Evolutionary conservation across 2,888 invertebrate genomes (phyloP), one percentile per base, ranked within the genome.

Genomic region (Chrysopilus asiliformis): DNA sequence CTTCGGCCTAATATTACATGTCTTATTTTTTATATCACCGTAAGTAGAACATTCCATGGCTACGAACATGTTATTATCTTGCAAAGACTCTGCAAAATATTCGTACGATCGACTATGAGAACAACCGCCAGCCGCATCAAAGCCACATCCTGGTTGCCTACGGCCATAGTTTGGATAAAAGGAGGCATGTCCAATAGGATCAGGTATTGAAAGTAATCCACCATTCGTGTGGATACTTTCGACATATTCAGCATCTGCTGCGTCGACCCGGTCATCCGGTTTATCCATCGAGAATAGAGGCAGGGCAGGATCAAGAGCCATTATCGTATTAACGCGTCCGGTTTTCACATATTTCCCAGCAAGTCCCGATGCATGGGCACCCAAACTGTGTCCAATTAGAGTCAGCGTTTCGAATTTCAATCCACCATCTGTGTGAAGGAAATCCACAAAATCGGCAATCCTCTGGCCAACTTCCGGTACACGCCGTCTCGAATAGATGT

Each of bases 331-430:
- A 18, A 68, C 63, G 14, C 65, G 66, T 31, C 72, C 74, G 49
- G 62, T 51, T 39, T 59, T 64, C 2, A 67, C 65, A 46, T 65
- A 66, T 41, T 72, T 73, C 2, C 70, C 73, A 28, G 72, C 65
- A 41, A 68, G 67, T 2, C 72, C 71, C 32, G 68, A 65, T 5
- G 70, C 70, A 50, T 71, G 70, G 8, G 70, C 71, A 4, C 73
- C 73, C 36, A 74, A 58, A 44, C 73, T 73, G 45, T 73, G 69
- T 1, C 70, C 74, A 24, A 72, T 69, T 2, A 60, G 29, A 64
- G 67, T 55, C 57, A 72, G 45, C 54, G 56, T 9, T 56, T 67
- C n/a, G 63, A 66, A 29, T 55, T 57, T 20, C 59, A 65, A 10
- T 62, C 66, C 28, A 60, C 68, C 52, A 54, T 59, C 4, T 56